A percentile compares a stretch with the other conserved stretches of the same genome.
phyloP scores from a whole-genome alignment of 2,113 vertebrate genomes.

The Mustelus asterias region DNA sequence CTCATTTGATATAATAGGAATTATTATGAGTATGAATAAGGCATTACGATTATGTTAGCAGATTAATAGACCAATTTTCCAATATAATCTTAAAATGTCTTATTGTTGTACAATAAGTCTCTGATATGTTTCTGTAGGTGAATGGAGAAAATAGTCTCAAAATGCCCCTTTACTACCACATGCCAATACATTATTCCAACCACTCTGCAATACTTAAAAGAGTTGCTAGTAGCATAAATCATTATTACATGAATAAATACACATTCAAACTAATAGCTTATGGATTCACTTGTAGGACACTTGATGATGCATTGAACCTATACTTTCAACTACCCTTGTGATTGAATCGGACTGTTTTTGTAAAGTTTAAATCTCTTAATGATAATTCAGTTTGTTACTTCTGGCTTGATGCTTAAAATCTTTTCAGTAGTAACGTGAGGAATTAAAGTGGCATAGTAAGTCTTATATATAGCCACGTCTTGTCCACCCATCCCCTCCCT shows the following conservation, averaged over 20 bases:
- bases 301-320: background rate
- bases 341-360: background rate
- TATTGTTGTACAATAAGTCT: background rate
- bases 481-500: background rate
- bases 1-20: background rate
- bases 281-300: background rate
- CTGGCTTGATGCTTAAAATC: background rate
- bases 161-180: background rate
- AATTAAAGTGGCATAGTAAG: background rate
- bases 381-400: background rate
- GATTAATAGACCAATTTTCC: background rate
- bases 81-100: background rate
- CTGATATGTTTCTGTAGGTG: background rate
- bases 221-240: background rate
- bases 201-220: conserved; percentile 3
- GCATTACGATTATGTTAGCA: background rate
- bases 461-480: background rate
- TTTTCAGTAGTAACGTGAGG: background rate
- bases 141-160: background rate
- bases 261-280: background rate
- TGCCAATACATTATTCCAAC: background rate
- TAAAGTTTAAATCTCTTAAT: background rate
- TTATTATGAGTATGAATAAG: background rate
- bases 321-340: background rate
- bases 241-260: background rate